Base-by-base conservation (phyloP, 1,140 invertebrate genomes). In the Asbolus verrucosus region DNA sequence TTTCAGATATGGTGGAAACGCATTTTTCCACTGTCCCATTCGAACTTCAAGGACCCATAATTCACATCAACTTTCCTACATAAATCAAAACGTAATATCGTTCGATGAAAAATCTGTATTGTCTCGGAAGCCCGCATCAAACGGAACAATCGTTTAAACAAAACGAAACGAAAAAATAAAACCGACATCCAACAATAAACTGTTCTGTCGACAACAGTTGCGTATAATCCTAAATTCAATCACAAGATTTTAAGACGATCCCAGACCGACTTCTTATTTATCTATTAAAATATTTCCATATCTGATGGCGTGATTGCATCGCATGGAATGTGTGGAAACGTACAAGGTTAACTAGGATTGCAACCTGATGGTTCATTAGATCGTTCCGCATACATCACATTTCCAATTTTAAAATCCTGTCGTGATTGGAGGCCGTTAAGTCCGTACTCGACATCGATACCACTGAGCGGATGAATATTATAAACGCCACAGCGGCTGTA, bases 1-100 rank as follows among this genome's bases (percentile, higher is more conserved):
- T 67, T 67, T 30, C 11, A 69, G 67, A 69, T 69, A 69, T 69
- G n/a, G 50, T 69, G 67, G 24, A 54, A 46, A 69, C 46, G 46
- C 67, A 61, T 69, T 69, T 61, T 38, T 69, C 41, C 50, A 41
- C 27, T 54, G 50, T 62, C 67, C 59, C 19, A 54, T 69, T 69
- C 67, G 41, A 69, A 69, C 67, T 62, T 69, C 67, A 62, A 62
- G 67, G 67, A 69, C 50, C 67, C 67, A 69, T 69, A 69, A 69
- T 54, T 69, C 67, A 69, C 67, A 62, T 69, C 67, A 69, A 69
- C 67, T 61, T 69, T 41, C 33, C 67, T 18, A 69, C 41, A 69
- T 69, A 61, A 54, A 69, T 69, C 67, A 69, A 63, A 63, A 63
- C 30, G 61, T 63, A 63, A 63, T 63, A 63, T 63, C 39, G 61